Base-by-base conservation (phyloP, 2,113 vertebrate genomes). In the Paramormyrops kingsleyae region DNA sequence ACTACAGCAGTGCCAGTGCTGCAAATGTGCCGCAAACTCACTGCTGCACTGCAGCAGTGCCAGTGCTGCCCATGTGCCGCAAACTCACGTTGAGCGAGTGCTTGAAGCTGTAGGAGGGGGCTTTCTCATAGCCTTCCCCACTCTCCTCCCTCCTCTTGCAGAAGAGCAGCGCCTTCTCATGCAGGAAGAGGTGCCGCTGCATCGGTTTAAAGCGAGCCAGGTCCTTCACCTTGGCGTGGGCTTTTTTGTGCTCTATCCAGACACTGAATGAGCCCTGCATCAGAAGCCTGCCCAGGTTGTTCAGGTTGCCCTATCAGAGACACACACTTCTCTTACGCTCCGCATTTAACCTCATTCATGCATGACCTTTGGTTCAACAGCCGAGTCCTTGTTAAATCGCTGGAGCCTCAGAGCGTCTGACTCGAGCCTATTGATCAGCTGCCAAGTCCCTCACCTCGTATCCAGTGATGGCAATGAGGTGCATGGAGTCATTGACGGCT, bases 401-500 rank as follows among this genome's bases (percentile, higher is more conserved):
- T 70, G 62, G 62, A 31, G 24, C n/a, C n/a, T 1, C 66, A 31
- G 7, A 3, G 9, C n/a, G 4, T 74, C 10, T 5, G 70, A 39
- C 70, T 6, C 15, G 6, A 39, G 62, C 3, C n/a, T 0, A 7
- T 31, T 66, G n/a, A 9, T 27, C 35, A 17, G 5, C 27, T 7
- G 39, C 2, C 17, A 10, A 13, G 39, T n/a, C 31, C 27, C 96
- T 96, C 92, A 98, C 99, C 89, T 99, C 99, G 0, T 97, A 99
- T 95, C 99, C 99, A 7, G 99, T 99, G 91, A 99, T 99, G 93
- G 99, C 98, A 5, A 99, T 99, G 91, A 99, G 98, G 92, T 99
- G 99, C 98, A 99, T 99, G 90, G 99, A 99, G 94, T 99, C 99
- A 66, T 99, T 99, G 87, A 99, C 99, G 0, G 98, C 98, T 94